Base-by-base conservation (phyloP, 1,140 invertebrate species). In the Bombus balteatus region DNA sequence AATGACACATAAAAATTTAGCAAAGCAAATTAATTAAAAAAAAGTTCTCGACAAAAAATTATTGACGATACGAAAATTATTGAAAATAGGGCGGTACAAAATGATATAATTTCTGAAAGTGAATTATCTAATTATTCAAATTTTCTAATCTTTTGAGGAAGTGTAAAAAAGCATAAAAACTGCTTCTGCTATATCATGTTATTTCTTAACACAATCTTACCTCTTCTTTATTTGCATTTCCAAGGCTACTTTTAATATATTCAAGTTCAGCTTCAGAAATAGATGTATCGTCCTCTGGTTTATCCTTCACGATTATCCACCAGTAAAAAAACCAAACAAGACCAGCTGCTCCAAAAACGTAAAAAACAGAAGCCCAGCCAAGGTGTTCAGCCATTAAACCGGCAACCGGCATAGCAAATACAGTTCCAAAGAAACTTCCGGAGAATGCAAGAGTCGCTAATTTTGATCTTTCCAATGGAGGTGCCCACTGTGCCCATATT, bases 331-430 rank as follows among this genome's bases (percentile, higher is more conserved):
- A 97, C 97, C 97, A 98, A 28, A 97, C 92, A 2, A 97, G 89
- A 15, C 97, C 97, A 82, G 97, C 93, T 18, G 96, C 93, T 96
- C 98, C 98, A 93, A 98, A 98, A 0, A 98, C 96, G 92, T 99
- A 99, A 94, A 99, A 99, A 34, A 98, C 97, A 34, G 97, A 97
- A 0, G 97, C 96, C 98, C 98, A 99, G 15, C 98, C 98, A 37
- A 97, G 96, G 65, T 96, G 94, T 25, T 97, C 95, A 0, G 97
- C 97, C 73, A 98, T 95, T 34, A 97, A 92, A 1, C 97, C 98
- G 71, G 97, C 97, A 0, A 97, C 93, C 0, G 97, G 97, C 96
- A 98, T 97, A 0, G 97, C 96, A 32, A 98, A 96, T 0, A 98
- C 97, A 0, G 97, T 98, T 34, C 98, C 98, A 8, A 97, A 96